phyloP scores from a whole-genome alignment of 2,113 vertebrate species.

The Aramus guarauna region DNA sequence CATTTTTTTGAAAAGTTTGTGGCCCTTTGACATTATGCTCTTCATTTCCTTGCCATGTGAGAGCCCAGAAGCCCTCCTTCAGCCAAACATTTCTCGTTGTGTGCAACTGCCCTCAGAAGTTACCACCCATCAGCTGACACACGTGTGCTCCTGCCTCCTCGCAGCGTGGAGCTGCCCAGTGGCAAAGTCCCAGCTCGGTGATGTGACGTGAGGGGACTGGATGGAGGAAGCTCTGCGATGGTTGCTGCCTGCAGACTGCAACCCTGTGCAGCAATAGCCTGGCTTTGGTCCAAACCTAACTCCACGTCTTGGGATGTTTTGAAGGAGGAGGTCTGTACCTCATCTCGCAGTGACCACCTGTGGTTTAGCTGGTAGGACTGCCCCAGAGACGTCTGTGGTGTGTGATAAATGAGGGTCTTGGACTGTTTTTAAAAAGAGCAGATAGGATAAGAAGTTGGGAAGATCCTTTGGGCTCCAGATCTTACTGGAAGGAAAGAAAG shows the following conservation, averaged over 20 bases:
- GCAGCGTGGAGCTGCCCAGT: accelerated
- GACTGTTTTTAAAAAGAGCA: not conserved
- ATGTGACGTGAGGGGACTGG: not conserved
- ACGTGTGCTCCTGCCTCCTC: not conserved
- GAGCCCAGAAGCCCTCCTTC: not conserved
- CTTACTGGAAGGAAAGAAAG: not conserved
- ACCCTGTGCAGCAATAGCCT: not conserved
- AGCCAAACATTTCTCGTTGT: not conserved
- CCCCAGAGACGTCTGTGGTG: not conserved
- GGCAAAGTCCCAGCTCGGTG: not conserved
- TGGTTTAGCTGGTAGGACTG: not conserved
- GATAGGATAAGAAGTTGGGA: not conserved
- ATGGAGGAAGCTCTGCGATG: not conserved
- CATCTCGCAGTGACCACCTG: not conserved
- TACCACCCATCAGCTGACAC: not conserved
- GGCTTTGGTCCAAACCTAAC: not conserved
- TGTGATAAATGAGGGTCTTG: not conserved
- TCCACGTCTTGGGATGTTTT: not conserved
- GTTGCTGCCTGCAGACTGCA: not conserved
- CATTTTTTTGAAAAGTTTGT: not conserved
- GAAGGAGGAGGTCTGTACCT: not conserved
- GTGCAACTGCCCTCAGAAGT: not conserved
- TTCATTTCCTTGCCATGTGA: not conserved
- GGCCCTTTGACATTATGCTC: not conserved
- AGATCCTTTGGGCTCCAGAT: not conserved